Base-by-base conservation (phyloP, 1,140 invertebrate genomes). In the Papilio machaon region DNA sequence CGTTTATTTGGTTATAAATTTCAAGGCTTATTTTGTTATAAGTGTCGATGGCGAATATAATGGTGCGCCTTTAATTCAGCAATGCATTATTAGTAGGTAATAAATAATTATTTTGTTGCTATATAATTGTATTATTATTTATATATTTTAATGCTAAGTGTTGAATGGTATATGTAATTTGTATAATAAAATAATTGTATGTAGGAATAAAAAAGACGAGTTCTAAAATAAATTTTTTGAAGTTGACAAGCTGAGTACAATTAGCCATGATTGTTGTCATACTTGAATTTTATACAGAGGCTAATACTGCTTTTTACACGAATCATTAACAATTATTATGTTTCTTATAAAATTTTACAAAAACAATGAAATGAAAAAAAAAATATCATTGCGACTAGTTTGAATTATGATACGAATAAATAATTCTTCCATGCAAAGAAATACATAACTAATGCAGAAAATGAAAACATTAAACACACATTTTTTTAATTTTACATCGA, bases 401-500 rank as follows among this genome's bases (percentile, higher is more conserved):
- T 70, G 30, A 38, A 70, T 54, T 30, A 76, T 76, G 30, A 52
- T 76, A 19, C 13, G 13, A 76, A 54, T 54, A 47, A 30, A 54
- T 17, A 52, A 58, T n/a, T 58, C 54, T 78, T 60, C 47, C 23
- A 30, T 64, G 60, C 30, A 54, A 54, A 58, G 54, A 74, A 82
- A 81, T 82, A 80, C 80, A 81, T 81, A 80, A 80, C 46, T 70
- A 79, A 82, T 80, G 38, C 83, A 67, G 38, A 76, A 80, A 85
- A 88, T 85, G 82, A 80, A 84, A 84, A 81, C 75, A 80, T 86
- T 81, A 84, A 85, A 88, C 82, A 85, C 83, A 86, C 7, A 43
- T 43, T 91, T 92, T 89, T 93, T 92, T 92, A 90, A 93, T 91
- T 93, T 94, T 92, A 92, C 91, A 94, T 94, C 90, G 91, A 94